Evolutionary conservation across 2,888 invertebrate species (phyloP), one percentile per base, ranked within the genome.

Genomic region (Patella ulyssiponensis): DNA sequence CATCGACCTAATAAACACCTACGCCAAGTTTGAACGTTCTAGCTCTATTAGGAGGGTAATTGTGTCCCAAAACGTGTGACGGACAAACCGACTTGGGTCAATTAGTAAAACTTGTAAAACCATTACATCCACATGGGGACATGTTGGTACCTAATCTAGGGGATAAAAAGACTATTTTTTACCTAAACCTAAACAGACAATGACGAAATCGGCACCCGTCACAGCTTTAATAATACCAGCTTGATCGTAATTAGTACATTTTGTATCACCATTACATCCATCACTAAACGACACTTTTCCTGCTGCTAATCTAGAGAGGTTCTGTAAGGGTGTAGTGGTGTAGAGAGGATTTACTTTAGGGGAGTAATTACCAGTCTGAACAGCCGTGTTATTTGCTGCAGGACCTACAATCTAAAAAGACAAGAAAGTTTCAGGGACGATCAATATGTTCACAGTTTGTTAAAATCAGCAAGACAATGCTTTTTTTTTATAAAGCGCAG

Each of bases 361-460:
- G 14, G 82, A 78, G 74, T 90, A 90, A 77, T 85, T 85, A 5
- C 90, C 90, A 81, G 86, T 87, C 51, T 87, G 80, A 69, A 85
- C 84, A 1, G 73, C 77, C 17, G 85, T 64, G 75, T 89, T 88
- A 73, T 89, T 80, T 9, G 88, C 85, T 84, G 89, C 86, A 9
- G 90, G 90, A n/a, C 90, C 90, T 69, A 90, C 79, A 17, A 90
- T 81, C 89, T 89, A 75, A 7, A 84, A 75, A 75, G 14, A 56
- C 53, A 64, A 12, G 12, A 15, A 23, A 7, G 44, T 44, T 9
- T 44, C 33, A 33, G 33, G 33, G 7, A 7, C 33, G 5, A 33
- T 33, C 33, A 33, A 33, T 33, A 7, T 33, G 33, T 33, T 33
- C 5, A 33, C 3, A 33, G 4, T 33, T 4, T 33, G 33, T 33